Base-by-base conservation (phyloP, 1,140 invertebrate genomes). In the Doryteuthis pealeii region DNA sequence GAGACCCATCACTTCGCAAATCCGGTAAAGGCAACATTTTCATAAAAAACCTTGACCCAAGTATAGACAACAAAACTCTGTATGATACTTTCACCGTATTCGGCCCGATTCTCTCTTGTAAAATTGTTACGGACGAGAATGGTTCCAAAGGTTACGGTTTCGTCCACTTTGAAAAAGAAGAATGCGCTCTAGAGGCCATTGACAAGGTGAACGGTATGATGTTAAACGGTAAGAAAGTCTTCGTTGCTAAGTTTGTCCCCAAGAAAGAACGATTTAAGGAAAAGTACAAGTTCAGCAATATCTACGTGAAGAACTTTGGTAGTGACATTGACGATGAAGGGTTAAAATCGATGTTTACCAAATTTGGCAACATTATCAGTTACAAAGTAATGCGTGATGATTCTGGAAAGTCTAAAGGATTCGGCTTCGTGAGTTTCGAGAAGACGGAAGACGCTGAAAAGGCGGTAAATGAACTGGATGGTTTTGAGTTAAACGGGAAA, bases 71-170 rank as follows among this genome's bases (percentile, higher is more conserved):
- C 90, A 99, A 99, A 89, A 95, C 97, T 72, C 97, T 99, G 92
- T 99, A 98, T 89, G 98, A 99, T 89, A 99, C 98, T 43, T 99
- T 99, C 88, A 97, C 97, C 62, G 96, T 97, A 76, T 99, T 99
- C 90, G 98, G 98, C 70, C 99, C 97, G 87, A 99, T 99, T 85
- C 89, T 99, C 28, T 99, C 97, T 86, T 99, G 98, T 89, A 99
- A 99, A 91, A 90, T 92, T 75, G 97, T 96, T 78, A 96, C 95
- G 89, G 98, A 99, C 90, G 97, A 99, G 87, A 94, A 94, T 86
- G 96, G 97, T 10, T 92, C 96, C 31, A 97, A 98, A 89, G 98
- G 98, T 69, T 99, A 99, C 90, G 98, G 98, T 68, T 99, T 99
- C 91, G 98, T 99, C 0, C 98, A 99, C 89, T 99, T 99, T 90